A percentile compares a stretch with the other conserved stretches of the same genome.
Evolutionary conservation across 1,140 invertebrate genomes (phyloP).

Genomic region (Octopus sinensis): DNA sequence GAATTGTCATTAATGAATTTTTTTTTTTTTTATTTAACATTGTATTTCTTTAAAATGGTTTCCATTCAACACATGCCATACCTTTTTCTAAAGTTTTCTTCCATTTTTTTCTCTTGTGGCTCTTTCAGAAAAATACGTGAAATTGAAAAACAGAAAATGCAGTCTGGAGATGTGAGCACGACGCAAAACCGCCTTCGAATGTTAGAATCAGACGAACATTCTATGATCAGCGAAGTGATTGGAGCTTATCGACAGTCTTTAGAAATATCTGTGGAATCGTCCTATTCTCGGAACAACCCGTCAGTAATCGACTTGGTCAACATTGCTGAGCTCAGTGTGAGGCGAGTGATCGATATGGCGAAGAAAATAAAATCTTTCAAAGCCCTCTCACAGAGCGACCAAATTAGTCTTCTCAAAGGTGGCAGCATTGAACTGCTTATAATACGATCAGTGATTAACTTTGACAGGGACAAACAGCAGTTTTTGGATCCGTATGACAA

Average conservation of each 20-base stretch:
- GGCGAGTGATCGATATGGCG: constrained; percentile 58
- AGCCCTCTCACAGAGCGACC: constrained; percentile 55
- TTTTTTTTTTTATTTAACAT: neutral
- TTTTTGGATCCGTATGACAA: constrained; percentile 55
- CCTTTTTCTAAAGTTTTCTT: neutral
- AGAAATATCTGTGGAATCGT: constrained; percentile 49
- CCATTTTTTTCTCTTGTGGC: constrained; percentile 13
- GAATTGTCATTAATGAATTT: no score
- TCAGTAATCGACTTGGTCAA: constrained; percentile 55
- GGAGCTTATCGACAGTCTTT: constrained; percentile 52
- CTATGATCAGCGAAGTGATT: constrained; percentile 50
- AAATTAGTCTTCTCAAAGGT: constrained; percentile 59
- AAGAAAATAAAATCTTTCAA: constrained; percentile 59
- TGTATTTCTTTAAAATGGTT: neutral
- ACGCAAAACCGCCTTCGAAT: constrained; percentile 39
- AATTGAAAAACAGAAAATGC: constrained; percentile 40
- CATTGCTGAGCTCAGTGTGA: constrained; percentile 56
- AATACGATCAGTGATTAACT: constrained; percentile 57
- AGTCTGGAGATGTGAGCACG: constrained; percentile 46
- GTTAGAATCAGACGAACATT: constrained; percentile 47
- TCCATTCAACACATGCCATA: neutral
- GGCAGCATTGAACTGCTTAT: constrained; percentile 62
- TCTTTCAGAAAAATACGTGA: constrained; percentile 49
- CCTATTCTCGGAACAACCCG: constrained; percentile 44
- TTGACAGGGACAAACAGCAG: constrained; percentile 56